Evolutionary conservation across 1,140 invertebrate species (phyloP).

Genomic region (Pseudachorutes palmiensis): DNA sequence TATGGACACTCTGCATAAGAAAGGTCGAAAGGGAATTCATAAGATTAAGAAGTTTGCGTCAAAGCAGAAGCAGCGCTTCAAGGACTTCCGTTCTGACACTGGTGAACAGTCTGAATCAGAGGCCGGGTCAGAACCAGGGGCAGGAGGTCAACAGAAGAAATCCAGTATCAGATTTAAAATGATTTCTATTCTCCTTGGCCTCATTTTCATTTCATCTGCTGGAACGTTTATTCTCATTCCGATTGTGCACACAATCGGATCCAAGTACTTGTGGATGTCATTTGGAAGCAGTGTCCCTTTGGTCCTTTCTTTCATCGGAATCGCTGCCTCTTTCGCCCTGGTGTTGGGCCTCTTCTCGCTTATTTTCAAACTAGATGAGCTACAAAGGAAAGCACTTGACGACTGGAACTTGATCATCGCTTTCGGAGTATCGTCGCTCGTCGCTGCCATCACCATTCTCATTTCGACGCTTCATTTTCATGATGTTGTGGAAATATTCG

Average conservation of each 20-base stretch:
- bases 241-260: background rate
- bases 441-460: background rate
- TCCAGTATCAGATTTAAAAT: background rate
- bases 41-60: background rate
- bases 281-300: background rate
- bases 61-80: background rate
- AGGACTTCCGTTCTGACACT: background rate
- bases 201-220: background rate
- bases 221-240: background rate
- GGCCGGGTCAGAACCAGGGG: background rate
- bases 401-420: background rate
- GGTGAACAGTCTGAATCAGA: too few relatives aligned
- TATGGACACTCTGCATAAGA: too few relatives aligned
- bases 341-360: background rate
- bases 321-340: background rate
- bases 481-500: constrained; percentile 5
- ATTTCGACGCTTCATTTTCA: background rate
- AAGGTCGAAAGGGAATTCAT: background rate
- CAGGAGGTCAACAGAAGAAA: background rate
- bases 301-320: background rate
- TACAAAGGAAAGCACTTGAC: background rate
- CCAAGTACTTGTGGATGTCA: background rate
- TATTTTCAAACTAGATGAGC: background rate
- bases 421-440: background rate
- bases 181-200: background rate